Percentiles rank a stretch among this genome's conserved stretches.
Evolutionary conservation across 2,113 vertebrate species (phyloP).

Genomic region (Nasalis larvatus): DNA sequence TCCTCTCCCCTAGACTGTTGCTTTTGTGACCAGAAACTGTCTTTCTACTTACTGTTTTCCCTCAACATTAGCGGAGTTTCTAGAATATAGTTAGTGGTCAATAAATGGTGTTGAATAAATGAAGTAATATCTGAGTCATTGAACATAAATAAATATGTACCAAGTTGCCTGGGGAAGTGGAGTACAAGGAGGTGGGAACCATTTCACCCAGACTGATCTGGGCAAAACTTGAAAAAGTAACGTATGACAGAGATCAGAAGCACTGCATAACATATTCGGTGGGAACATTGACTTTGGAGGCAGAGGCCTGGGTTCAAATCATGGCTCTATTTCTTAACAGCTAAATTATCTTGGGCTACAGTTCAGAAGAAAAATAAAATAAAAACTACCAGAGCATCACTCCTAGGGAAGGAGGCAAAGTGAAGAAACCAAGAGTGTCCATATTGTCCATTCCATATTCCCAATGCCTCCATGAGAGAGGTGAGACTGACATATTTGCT

Average conservation of each 20-base stretch:
- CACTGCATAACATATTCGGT: rapidly evolving
- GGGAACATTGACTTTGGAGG: rapidly evolving
- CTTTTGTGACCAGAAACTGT: background rate
- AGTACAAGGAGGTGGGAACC: too few relatives aligned
- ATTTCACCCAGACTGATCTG: background rate
- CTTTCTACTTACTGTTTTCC: background rate
- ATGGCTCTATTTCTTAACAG: background rate
- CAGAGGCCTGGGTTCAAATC: background rate
- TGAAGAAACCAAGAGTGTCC: background rate
- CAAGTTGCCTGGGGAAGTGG: background rate
- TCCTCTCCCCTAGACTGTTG: too few relatives aligned
- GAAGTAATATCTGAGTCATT: background rate
- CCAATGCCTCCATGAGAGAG: background rate
- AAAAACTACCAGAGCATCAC: too few relatives aligned
- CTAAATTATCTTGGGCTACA: too few relatives aligned
- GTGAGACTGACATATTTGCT: background rate
- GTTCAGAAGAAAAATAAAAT: background rate
- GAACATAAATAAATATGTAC: background rate
- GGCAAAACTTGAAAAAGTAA: background rate
- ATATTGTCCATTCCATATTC: background rate
- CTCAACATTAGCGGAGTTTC: background rate
- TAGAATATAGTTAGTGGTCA: background rate
- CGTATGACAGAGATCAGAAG: too few relatives aligned
- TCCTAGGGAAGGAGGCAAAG: background rate
- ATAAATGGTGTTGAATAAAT: background rate